Evolutionary conservation across 2,888 invertebrate genomes (phyloP), one percentile per base, ranked within the genome.

Genomic region (Piscicola geometra): DNA sequence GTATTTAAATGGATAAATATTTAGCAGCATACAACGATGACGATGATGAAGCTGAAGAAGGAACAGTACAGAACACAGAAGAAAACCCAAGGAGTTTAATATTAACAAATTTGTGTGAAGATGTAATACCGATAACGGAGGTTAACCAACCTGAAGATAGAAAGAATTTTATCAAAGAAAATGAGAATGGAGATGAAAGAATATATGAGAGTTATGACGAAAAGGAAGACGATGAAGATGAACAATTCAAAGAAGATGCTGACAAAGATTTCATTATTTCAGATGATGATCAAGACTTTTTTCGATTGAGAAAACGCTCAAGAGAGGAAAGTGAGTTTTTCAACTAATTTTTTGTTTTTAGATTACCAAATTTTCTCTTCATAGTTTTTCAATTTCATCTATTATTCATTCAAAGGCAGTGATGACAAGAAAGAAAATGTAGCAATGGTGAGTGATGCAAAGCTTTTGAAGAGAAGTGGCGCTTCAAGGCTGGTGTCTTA

Each of bases 401-500:
- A 5, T 9, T 41, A 41, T 15, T 9, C 41, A 41, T 41, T 9
- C n/a, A 5, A 3, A 56, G 60, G 15, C 21, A 56, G n/a, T 25
- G 60, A 56, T 25, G 60, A 56, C 3, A 56, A 25, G n/a, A 3
- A 56, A 56, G 60, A 56, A 21, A 21, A 5, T 3, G n/a, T 18
- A 25, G 3, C 60, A 18, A 56, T 56, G 60, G 3, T 56, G 60
- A 25, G 9, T 15, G 60, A 25, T 25, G 52, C 71, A 36, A 71
- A 71, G 41, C 5, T 71, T 25, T 33, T n/a, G 30, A 47, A 52
- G 21, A 71, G 47, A 71, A 2, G 50, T 3, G 52, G 15, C 30
- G 50, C 47, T n/a, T 32, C 73, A n/a, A 56, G 73, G 28, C n/a
- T 73, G 28, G 73, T 73, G 1, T 73, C 73, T 25, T 73, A 73